Percentiles rank a stretch among this genome's conserved stretches.
These are phyloP conservation scores for Timema cristinae DNA, from an alignment of 2,888 invertebrate genomes.

Conservation along the genomic window DNA sequence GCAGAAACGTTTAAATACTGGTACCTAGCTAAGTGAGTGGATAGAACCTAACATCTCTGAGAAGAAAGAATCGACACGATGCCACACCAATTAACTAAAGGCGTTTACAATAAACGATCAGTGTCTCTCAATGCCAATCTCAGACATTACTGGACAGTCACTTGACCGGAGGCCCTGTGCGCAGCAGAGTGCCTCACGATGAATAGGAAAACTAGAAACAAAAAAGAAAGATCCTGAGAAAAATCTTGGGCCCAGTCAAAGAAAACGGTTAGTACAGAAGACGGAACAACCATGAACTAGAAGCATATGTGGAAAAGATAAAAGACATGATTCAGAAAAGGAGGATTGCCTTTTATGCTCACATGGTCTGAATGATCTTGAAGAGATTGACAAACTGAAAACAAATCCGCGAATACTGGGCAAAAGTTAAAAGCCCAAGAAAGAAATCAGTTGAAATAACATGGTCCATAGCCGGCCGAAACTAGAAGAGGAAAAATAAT, in stretches of 20 bases:
- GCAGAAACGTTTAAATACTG: constrained; percentile 7
- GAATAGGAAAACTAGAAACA: too few species aligned
- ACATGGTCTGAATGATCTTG: not conserved
- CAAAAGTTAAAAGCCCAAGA: too few species aligned
- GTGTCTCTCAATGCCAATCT: constrained; percentile 11
- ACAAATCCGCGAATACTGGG: too few species aligned
- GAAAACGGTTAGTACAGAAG: constrained; percentile 10
- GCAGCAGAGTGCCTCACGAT: too few species aligned
- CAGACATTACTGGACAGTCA: constrained; percentile 11
- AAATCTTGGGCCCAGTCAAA: not conserved
- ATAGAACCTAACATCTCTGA: constrained; percentile 7
- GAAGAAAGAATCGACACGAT: constrained; percentile 6
- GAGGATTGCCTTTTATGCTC: constrained; percentile 8
- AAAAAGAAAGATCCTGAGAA: too few species aligned
- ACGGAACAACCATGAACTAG: not conserved
- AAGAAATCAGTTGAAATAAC: too few species aligned
- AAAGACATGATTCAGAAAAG: constrained; percentile 9
- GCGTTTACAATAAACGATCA: constrained; percentile 15
- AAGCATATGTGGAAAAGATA: constrained; percentile 8
- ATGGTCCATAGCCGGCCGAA: too few species aligned
- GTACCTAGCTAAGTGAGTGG: not conserved
- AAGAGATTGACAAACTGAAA: not conserved
- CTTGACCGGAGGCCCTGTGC: not conserved
- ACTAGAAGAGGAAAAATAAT: too few species aligned
- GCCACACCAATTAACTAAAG: not conserved